These are phyloP conservation scores for Rhadina sibilatrix DNA, from an alignment of 2,113 vertebrate species.

Conservation along the genomic window DNA sequence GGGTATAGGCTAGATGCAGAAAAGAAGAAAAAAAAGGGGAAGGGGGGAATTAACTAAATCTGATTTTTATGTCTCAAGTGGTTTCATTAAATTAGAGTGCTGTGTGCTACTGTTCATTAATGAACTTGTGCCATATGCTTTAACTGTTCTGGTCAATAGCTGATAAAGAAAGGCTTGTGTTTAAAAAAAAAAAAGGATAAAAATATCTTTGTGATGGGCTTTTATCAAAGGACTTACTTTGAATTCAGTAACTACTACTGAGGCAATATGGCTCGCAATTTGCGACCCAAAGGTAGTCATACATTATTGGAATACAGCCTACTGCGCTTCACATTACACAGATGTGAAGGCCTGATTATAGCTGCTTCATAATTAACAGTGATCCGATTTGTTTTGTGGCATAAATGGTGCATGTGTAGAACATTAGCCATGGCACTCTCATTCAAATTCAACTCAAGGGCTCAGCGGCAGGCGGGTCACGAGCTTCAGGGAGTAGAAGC, in stretches of 20 bases:
- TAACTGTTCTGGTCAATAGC: conserved; percentile 87
- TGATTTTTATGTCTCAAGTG: conserved; percentile 93
- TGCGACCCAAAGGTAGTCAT: conserved; percentile 87
- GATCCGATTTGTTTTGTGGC: conserved; percentile 99
- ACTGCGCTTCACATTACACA: conserved; percentile 88
- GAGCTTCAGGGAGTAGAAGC: conserved; percentile 97
- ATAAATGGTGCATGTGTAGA: conserved; percentile 99
- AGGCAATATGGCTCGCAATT: conserved; percentile 86
- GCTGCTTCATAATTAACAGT: conserved; percentile 97
- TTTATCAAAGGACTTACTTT: conserved; percentile 84
- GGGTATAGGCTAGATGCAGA: conserved; percentile 71
- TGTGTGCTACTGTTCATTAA: conserved; percentile 93
- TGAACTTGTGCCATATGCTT: conserved; percentile 94
- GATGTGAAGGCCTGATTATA: conserved; percentile 93
- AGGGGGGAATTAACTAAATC: conserved; percentile 80
- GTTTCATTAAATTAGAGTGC: conserved; percentile 95
- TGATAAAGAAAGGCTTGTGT: conserved; percentile 79
- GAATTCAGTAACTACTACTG: conserved; percentile 84
- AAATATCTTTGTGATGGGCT: conserved; percentile 85
- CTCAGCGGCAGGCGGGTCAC: conserved; percentile 98
- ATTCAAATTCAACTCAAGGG: conserved; percentile 99
- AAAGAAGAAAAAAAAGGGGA: conserved; percentile 51
- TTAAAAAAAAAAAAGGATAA: conserved; percentile 75
- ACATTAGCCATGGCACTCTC: conserved; percentile 95
- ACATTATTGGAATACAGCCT: conserved; percentile 87